Evolutionary conservation across 1,140 invertebrate species (phyloP), one percentile per base, ranked within the genome.

Genomic region (Leptinotarsa undecemlineata): DNA sequence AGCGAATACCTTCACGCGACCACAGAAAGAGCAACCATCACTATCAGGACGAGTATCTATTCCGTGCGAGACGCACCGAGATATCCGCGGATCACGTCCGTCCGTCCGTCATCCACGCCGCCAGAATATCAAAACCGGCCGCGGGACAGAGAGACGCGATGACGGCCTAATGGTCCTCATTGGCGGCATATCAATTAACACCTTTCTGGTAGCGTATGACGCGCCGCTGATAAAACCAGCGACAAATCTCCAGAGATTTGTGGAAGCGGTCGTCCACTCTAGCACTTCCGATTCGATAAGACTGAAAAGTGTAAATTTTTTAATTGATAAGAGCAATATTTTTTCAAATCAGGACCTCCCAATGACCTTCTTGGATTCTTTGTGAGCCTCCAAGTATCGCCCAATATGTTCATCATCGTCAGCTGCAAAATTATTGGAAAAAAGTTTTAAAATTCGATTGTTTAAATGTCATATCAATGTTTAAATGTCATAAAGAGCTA

Each of bases 101-200:
- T 64, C 57, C 72, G 72, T 74, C 33, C 75, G 72, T 76, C 75
- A 76, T 76, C 68, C 57, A 71, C 33, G 23, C 48, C 51, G 51
- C n/a, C 51, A 2, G 26, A 17, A n/a, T 42, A 23, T 42, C 64
- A 26, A 71, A 76, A 63, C 51, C 71, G 19, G 64, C 23, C 23
- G 14, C 48, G 19, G 15, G 51, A 19, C 51, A 15, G 51, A 57
- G 51, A 57, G 51, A 57, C 15, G n/a, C 51, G n/a, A 57, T 19
- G 51, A 57, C 51, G 51, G 60, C 26, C 73, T 75, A 72, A 75
- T 72, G 69, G n/a, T 71, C 20, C 69, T 61, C 74, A 75, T 75
- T 48, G 62, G 47, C 61, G 70, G 69, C 61, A 75, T 75, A 68
- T 67, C 74, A 75, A 75, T 75, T 75, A 75, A 75, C 74, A 75